phyloP scores from a whole-genome alignment of 2,113 vertebrate genomes.

The Opisthocomus hoazin region DNA sequence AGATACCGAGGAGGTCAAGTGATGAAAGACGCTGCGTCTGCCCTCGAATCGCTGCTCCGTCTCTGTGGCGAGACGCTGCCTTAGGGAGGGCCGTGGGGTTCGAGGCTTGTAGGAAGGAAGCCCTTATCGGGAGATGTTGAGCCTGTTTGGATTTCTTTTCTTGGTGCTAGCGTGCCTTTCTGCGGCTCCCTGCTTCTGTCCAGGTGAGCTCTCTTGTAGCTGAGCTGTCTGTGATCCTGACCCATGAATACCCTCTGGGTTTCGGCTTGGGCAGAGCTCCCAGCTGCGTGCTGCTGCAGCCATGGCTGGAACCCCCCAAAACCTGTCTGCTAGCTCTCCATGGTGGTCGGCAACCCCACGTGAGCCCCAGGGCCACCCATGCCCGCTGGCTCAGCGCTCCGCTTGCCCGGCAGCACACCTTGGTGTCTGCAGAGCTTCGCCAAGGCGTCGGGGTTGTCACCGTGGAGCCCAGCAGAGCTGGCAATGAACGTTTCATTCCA shows the following conservation, averaged over 20 bases:
- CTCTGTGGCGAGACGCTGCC: background rate
- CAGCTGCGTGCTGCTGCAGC: background rate
- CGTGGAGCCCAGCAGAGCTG: background rate
- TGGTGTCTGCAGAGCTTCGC: background rate
- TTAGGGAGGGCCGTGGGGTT: background rate
- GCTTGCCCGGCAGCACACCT: background rate
- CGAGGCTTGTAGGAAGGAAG: background rate
- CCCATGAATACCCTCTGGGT: background rate
- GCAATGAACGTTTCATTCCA: background rate
- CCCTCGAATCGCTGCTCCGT: background rate
- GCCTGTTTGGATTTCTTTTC: background rate
- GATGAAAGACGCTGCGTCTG: background rate
- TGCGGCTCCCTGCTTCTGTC: rapidly evolving
- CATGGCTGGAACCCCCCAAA: background rate
- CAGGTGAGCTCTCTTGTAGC: background rate
- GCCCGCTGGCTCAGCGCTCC: background rate
- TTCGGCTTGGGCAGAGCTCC: background rate
- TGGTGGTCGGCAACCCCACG: background rate
- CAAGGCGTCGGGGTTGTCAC: background rate
- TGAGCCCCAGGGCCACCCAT: rapidly evolving
- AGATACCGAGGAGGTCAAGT: background rate
- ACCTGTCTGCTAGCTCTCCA: background rate
- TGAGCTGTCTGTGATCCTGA: background rate
- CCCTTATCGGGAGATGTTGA: background rate
- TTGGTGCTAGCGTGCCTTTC: background rate